Conservation (phyloP, 1,140 invertebrate species). For the Stenopsyche tienmushanensis region DNA sequence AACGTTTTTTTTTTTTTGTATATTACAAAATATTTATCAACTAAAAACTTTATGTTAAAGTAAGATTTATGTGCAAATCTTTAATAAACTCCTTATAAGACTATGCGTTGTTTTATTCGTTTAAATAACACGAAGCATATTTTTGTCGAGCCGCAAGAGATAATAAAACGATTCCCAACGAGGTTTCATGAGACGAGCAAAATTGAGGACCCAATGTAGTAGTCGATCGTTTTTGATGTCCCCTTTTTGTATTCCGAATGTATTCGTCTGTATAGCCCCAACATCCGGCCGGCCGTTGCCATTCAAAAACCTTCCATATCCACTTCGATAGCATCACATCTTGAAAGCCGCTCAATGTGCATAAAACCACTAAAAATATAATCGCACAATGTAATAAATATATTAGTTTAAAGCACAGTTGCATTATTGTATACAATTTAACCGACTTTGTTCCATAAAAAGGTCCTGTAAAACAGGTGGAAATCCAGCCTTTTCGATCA, state of each 20-base stretch:
- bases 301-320: constrained; percentile 19
- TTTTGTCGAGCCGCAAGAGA: constrained; percentile 17
- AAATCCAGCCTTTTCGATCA: constrained; percentile 11
- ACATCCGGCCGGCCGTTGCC: constrained; percentile 30
- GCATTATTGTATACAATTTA: not conserved
- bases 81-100: too few relatives aligned
- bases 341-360: constrained; percentile 23
- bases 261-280: constrained; percentile 20
- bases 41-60: constrained; percentile 18
- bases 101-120: too few relatives aligned
- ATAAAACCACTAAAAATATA: constrained; percentile 32
- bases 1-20: constrained; percentile 21
- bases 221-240: constrained; percentile 20
- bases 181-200: constrained; percentile 32
- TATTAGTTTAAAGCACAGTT: not conserved
- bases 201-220: not conserved
- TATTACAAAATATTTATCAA: constrained; percentile 12
- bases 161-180: constrained; percentile 25
- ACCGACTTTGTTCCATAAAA: constrained; percentile 34
- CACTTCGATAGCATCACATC: constrained; percentile 19
- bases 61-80: constrained; percentile 14
- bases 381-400: constrained; percentile 7
- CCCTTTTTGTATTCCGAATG: not conserved
- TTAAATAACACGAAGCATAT: not conserved
- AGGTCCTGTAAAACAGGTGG: constrained; percentile 15